A percentile compares a stretch with the other conserved stretches of the same genome.
phyloP scores from a whole-genome alignment of 2,113 vertebrate species.

The Cryptotis parvus region DNA sequence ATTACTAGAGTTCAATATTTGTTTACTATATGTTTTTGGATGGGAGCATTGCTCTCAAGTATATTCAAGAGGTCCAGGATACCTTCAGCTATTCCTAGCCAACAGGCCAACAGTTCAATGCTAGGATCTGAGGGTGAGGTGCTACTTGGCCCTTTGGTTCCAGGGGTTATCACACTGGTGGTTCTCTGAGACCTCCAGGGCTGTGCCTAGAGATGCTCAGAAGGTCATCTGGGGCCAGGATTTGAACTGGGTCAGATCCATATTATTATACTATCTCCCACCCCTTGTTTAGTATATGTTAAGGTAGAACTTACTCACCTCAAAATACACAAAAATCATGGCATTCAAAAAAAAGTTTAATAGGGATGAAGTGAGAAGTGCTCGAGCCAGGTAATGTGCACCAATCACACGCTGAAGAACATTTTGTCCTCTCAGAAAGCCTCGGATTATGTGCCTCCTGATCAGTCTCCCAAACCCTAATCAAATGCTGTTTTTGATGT shows the following conservation, averaged over 20 bases:
- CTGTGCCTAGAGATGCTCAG: too few relatives aligned
- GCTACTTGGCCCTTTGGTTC: neutral
- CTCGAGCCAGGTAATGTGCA: neutral
- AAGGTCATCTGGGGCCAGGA: too few relatives aligned
- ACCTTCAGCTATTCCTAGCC: too few relatives aligned
- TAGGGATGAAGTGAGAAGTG: neutral
- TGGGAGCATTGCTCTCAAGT: neutral
- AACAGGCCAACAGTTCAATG: too few relatives aligned
- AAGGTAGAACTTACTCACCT: neutral
- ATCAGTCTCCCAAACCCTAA: neutral
- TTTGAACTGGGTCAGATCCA: neutral
- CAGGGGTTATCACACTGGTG: neutral
- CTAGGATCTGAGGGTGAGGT: too few relatives aligned
- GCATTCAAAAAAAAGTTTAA: neutral
- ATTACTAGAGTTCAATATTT: neutral
- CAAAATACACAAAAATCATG: neutral
- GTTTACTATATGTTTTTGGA: neutral
- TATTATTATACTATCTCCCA: too few relatives aligned
- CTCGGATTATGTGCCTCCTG: neutral
- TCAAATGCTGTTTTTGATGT: neutral
- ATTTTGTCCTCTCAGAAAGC: neutral
- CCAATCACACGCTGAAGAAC: neutral
- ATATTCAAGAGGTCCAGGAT: neutral
- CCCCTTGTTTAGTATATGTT: neutral
- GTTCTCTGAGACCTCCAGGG: neutral